Evolutionary conservation across 2,797 vertebrate species (phyloP), one percentile per base, ranked within the genome.

Genomic region (Valencia hispanica): DNA sequence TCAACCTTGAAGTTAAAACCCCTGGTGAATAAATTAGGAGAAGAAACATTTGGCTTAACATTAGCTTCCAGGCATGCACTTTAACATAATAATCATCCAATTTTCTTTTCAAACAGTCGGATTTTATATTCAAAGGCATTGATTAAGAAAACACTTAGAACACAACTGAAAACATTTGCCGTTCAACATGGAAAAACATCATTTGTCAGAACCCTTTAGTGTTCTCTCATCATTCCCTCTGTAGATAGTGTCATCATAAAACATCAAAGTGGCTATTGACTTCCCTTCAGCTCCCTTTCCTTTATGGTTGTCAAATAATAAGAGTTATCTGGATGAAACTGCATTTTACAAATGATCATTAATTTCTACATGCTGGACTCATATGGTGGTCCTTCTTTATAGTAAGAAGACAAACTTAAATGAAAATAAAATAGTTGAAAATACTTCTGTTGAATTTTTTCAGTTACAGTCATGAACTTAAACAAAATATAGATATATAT

Each of bases 361-460:
- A 72, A 78, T 86, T 86, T 89, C 74, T 76, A 72, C 27, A 50
- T 39, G 65, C 70, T 83, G 69, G 39, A 82, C 61, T 88, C 80
- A 84, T 80, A 79, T 76, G 78, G 69, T 48, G 72, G 69, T 27
- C 84, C 20, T 74, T 79, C 76, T 77, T 73, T n/a, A 74, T 82
- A 83, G 76, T 41, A 79, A 66, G 80, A 78, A 72, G 43, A 73
- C 39, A 80, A 87, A 72, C 72, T 76, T 39, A 12, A 2, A 22
- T 48, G 32, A 65, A 79, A 77, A 27, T 57, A 47, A 83, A 86
- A 85, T n/a, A 39, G 43, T 73, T 39, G 63, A 69, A 61, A 59
- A 72, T 32, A 12, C 48, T 70, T 74, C 61, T 25, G 47, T 30
- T 68, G 53, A 48, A 39, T 70, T 59, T 20, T 69, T 81, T 80